phyloP scores from a whole-genome alignment of 2,113 vertebrate genomes.

The Podilymbus podiceps region DNA sequence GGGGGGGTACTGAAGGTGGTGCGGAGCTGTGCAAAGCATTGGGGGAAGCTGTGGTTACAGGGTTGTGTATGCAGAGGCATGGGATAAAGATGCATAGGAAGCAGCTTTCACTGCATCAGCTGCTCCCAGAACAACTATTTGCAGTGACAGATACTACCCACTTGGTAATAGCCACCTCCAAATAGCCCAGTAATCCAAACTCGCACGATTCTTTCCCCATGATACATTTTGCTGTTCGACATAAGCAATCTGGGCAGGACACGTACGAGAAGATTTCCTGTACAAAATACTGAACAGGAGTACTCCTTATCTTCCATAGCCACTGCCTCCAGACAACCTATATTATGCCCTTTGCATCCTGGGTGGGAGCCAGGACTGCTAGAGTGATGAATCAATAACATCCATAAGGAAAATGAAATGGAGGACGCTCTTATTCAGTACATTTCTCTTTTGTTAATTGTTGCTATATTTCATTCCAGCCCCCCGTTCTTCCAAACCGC shows the following conservation, averaged over 20 bases:
- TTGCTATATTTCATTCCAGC: conserved; percentile 48
- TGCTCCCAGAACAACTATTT: neutral
- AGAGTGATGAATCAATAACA: conserved; percentile 39
- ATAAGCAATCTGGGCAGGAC: neutral
- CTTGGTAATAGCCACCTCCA: conserved; percentile 8
- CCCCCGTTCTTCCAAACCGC: neutral
- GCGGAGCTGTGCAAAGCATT: neutral
- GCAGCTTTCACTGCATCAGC: neutral
- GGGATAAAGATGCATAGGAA: neutral
- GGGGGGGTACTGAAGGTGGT: neutral
- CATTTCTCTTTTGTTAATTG: conserved; percentile 46
- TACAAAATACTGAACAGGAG: neutral
- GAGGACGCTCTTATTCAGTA: conserved; percentile 37
- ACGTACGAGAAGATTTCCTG: neutral
- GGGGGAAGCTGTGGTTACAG: neutral
- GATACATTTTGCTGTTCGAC: neutral
- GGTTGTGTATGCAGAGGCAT: neutral
- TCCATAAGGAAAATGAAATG: conserved; percentile 57
- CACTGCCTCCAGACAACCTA: conserved; percentile 27
- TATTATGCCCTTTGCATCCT: conserved; percentile 12
- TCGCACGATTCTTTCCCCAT: neutral
- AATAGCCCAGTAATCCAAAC: conserved; percentile 11
- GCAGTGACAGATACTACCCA: neutral
- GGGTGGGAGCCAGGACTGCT: conserved; percentile 9
- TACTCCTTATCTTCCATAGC: neutral